Evolutionary conservation across 2,113 vertebrate species (phyloP).

Genomic region (Actenoides lindsayi): DNA sequence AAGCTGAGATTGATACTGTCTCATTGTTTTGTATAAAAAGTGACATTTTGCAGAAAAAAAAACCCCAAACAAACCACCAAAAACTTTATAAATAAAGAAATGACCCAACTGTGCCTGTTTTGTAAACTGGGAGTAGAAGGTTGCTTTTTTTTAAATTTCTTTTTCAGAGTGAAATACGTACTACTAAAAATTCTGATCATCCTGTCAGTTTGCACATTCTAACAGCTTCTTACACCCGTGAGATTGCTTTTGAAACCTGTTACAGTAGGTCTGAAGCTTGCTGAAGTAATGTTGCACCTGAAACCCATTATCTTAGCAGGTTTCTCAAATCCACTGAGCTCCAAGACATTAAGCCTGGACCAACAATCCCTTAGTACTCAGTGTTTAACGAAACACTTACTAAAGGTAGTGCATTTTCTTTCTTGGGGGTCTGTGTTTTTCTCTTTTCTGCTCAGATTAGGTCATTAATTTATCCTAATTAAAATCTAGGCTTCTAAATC

Average conservation of each 20-base stretch:
- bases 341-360: background rate
- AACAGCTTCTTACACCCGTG: background rate
- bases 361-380: background rate
- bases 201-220: background rate
- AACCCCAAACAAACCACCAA: rapidly evolving
- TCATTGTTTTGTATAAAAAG: background rate
- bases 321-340: background rate
- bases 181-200: background rate
- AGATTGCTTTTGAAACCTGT: background rate
- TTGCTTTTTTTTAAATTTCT: background rate
- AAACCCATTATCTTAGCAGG: background rate
- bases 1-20: background rate
- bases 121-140: background rate
- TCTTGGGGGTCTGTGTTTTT: background rate
- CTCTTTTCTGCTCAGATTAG: background rate
- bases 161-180: background rate
- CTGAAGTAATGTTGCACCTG: background rate
- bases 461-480: background rate
- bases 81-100: conserved; percentile 1
- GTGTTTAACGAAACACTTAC: background rate
- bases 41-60: background rate
- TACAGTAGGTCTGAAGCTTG: background rate
- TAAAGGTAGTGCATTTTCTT: background rate
- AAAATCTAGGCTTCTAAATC: background rate
- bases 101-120: background rate